phyloP scores from a whole-genome alignment of 2,797 vertebrate genomes.

The Ctenopoma kingsleyae region DNA sequence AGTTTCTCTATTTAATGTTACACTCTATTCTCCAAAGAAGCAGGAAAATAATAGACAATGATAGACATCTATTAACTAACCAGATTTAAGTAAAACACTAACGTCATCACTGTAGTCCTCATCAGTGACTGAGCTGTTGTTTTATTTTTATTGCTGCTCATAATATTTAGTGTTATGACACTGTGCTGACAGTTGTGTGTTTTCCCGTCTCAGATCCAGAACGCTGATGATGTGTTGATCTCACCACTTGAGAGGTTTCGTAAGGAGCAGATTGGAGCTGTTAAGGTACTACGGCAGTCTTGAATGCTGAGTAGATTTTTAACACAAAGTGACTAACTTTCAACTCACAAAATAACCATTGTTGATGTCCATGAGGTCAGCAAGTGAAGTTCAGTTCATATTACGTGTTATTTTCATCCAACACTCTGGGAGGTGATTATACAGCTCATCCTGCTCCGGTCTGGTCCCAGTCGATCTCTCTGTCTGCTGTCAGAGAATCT shows the following conservation, averaged over 20 bases:
- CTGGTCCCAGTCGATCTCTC: constrained; percentile 15
- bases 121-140: constrained; percentile 1
- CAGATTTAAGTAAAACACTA: not conserved
- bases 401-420: not conserved
- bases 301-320: not conserved
- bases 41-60: not conserved
- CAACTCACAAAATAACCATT: not conserved
- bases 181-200: constrained; percentile 23
- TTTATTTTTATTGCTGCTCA: constrained; percentile 3
- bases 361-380: not conserved
- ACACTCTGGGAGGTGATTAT: constrained; percentile 22
- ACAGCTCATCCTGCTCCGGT: constrained; percentile 13
- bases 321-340: not conserved
- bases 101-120: not conserved
- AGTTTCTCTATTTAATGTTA: not conserved
- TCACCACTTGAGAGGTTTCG: constrained; percentile 97
- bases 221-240: constrained; percentile 96
- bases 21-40: not conserved
- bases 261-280: constrained; percentile 97
- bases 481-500: constrained; percentile 48
- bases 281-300: constrained; percentile 87
- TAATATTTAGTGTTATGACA: constrained; percentile 15
- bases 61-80: not conserved
- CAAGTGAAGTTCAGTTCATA: not conserved
- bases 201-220: constrained; percentile 90